Base-by-base conservation (phyloP, 2,113 vertebrate species). In the Potamarius usumacintae region DNA sequence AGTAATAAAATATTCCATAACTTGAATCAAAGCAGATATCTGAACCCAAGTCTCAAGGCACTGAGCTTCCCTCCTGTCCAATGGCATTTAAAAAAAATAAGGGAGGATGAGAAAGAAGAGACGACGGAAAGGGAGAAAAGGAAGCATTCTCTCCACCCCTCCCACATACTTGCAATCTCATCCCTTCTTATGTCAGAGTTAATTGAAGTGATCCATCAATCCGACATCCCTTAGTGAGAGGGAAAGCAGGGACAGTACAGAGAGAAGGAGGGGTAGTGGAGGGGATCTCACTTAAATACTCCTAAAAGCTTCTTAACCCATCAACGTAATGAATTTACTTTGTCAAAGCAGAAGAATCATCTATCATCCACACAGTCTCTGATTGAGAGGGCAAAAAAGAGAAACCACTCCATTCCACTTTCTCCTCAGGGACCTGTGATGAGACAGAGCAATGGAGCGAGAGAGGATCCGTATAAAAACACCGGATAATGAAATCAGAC, bases 161-260 rank as follows among this genome's bases (percentile, higher is more conserved):
- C 88, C 74, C 5, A 30, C 52, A 15, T 53, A n/a, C 53, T 20
- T 18, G 53, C 79, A 55, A 83, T 62, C 71, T 30, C 83, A 62
- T 65, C 48, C 82, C 67, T 52, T 83, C 57, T 55, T 71, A 80
- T 87, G 79, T 89, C 88, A 89, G 90, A 89, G 84, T 86, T 91
- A 94, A 94, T 93, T 92, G 85, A 94, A 92, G 92, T 93, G 93
- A 95, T 95, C 94, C 94, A 94, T 95, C 94, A 95, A 90, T 87
- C 86, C 27, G 84, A 3, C 69, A 62, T 92, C 90, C 89, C 89
- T 76, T 12, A 7, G 92, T 90, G 93, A 92, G 89, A 88, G 67
- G 88, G 88, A 90, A 78, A 65, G 25, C 78, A 65, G 84, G 82
- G 90, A 88, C 88, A 82, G 62, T 48, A 52, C 74, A 82, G 14